Percentiles rank a stretch among this genome's conserved stretches.
phyloP scores from a whole-genome alignment of 2,888 invertebrate species.

The Coecobrya sp. region DNA sequence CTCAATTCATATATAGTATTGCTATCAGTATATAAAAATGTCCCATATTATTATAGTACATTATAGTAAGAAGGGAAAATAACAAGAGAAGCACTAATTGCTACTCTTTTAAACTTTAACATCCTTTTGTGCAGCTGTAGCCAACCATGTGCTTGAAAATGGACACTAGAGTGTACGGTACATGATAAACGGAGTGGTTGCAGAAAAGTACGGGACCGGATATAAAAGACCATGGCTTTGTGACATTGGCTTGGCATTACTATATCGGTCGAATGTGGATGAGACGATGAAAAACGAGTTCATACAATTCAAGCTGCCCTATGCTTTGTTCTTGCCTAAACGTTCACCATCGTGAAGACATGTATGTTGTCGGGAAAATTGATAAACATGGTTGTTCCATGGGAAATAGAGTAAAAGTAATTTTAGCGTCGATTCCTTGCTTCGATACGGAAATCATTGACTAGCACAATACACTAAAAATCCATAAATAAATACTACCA shows the following conservation, averaged over 20 bases:
- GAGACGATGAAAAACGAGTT: slow-evolving; percentile 10
- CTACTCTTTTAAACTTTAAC: not conserved
- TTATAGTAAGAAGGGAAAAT: too few species aligned
- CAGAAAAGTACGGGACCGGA: not conserved
- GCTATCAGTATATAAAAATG: too few species aligned
- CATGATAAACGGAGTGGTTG: not conserved
- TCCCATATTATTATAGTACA: too few species aligned
- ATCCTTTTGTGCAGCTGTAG: not conserved
- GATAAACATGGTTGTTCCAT: too few species aligned
- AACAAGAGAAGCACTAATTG: too few species aligned
- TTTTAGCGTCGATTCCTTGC: too few species aligned
- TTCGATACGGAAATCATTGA: too few species aligned
- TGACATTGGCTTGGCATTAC: not conserved
- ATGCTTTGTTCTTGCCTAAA: not conserved
- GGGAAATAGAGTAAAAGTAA: too few species aligned
- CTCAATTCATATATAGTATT: too few species aligned
- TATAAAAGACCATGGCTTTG: not conserved
- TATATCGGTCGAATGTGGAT: not conserved
- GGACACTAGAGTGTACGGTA: not conserved
- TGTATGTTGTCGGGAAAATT: not conserved
- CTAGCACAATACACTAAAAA: too few species aligned
- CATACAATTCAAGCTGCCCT: not conserved
- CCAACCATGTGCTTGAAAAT: not conserved
- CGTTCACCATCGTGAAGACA: not conserved
- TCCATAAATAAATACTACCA: too few species aligned